phyloP scores from a whole-genome alignment of 2,888 invertebrate genomes.

The Nymphalis polychloros region DNA sequence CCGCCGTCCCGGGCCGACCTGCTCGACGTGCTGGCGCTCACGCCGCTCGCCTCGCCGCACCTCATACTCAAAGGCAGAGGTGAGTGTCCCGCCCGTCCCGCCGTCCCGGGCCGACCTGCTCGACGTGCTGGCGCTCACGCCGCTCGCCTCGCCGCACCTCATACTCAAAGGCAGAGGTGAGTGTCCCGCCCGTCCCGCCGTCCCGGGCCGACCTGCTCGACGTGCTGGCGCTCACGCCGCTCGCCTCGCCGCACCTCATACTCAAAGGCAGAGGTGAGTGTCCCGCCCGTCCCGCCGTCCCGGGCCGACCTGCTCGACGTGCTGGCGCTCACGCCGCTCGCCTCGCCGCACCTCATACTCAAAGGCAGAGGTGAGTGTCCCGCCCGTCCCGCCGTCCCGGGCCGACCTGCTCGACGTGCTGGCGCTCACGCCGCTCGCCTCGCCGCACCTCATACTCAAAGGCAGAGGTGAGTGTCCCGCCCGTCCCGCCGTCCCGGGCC shows the following conservation, averaged over 20 bases:
- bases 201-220: slow-evolving; percentile 8
- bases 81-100: too few species aligned
- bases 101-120: too few species aligned
- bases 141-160: slow-evolving; percentile 4
- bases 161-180: slow-evolving; percentile 1
- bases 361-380: slow-evolving; percentile 85
- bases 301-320: slow-evolving; percentile 92
- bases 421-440: slow-evolving; percentile 90
- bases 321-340: slow-evolving; percentile 90
- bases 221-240: slow-evolving; percentile 11
- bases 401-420: slow-evolving; percentile 95
- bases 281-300: slow-evolving; percentile 79
- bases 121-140: too few species aligned
- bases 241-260: slow-evolving; percentile 12
- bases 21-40: too few species aligned
- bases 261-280: slow-evolving; percentile 11
- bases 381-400: slow-evolving; percentile 90
- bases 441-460: slow-evolving; percentile 91
- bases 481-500: slow-evolving; percentile 82
- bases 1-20: slow-evolving; percentile 65
- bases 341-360: slow-evolving; percentile 90
- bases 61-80: too few species aligned
- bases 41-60: too few species aligned
- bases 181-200: neutral
- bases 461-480: slow-evolving; percentile 82